These are phyloP conservation scores for Aphyosemion australe DNA, from an alignment of 2,113 vertebrate genomes.

Conservation along the genomic window DNA sequence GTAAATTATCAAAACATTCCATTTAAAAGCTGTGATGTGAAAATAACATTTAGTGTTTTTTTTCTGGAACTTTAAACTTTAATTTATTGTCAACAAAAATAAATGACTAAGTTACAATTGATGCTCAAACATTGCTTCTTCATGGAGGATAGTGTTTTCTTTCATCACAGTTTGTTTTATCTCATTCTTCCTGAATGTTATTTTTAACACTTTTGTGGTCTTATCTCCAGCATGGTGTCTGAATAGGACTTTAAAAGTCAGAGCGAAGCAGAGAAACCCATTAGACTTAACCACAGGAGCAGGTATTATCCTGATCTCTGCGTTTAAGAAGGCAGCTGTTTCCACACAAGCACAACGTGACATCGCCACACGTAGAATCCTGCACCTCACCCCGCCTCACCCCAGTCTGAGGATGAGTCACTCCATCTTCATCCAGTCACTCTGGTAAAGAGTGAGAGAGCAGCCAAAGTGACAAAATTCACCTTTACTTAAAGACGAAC, in stretches of 20 bases:
- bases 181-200: neutral
- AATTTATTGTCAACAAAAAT: no score
- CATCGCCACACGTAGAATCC: constrained; percentile 19
- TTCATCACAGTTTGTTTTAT: no score
- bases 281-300: constrained; percentile 50
- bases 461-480: constrained; percentile 21
- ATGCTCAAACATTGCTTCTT: no score
- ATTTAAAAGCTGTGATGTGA: no score
- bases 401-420: constrained; percentile 41
- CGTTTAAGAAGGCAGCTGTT: constrained; percentile 39
- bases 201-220: constrained; percentile 8
- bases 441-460: constrained; percentile 20
- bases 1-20: no score
- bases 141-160: no score
- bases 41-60: no score
- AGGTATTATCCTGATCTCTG: constrained; percentile 35
- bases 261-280: constrained; percentile 32
- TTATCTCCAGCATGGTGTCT: constrained; percentile 14
- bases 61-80: no score
- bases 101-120: no score
- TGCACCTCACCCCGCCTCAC: constrained; percentile 35
- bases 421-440: constrained; percentile 31
- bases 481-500: neutral
- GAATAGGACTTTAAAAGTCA: constrained; percentile 26
- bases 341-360: constrained; percentile 32